phyloP scores from a whole-genome alignment of 2,888 invertebrate genomes.

The Craniophora ligustri region DNA sequence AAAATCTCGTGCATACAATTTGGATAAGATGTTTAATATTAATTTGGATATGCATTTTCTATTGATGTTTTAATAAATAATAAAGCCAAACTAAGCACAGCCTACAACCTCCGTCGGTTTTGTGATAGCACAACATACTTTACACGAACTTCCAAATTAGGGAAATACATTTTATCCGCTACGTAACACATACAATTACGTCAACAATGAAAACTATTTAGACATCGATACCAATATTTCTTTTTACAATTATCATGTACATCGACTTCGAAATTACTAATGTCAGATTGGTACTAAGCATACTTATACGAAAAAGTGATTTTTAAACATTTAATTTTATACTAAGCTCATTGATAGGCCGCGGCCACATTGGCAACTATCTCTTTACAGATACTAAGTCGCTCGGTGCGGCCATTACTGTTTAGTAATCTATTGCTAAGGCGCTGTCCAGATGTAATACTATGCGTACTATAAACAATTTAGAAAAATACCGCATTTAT shows the following conservation, averaged over 20 bases:
- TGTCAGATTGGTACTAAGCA: conserved; percentile 50
- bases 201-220: conserved; percentile 13
- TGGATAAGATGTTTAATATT: conserved; percentile 2
- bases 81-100: conserved; percentile 49
- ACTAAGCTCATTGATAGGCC: conserved; percentile 57
- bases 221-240: conserved; percentile 19
- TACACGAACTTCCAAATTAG: conserved; percentile 13
- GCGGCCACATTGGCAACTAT: conserved; percentile 27
- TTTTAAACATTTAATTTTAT: conserved; percentile 47
- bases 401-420: conserved; percentile 29
- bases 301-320: conserved; percentile 46
- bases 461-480: conserved; percentile 20
- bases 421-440: conserved; percentile 39
- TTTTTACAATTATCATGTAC: conserved; percentile 38
- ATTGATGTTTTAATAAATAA: conserved; percentile 29
- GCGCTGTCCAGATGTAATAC: conserved; percentile 49
- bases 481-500: conserved; percentile 3
- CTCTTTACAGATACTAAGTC: conserved; percentile 14
- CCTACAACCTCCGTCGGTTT: conserved; percentile 45
- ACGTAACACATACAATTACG: conserved; percentile 13
- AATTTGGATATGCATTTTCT: conserved; percentile 4
- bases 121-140: conserved; percentile 29
- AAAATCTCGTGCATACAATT: conserved; percentile 27
- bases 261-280: conserved; percentile 42
- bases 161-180: conserved; percentile 10